Conservation (phyloP, 2,888 invertebrate genomes). For the Heterodera filipjevi region DNA sequence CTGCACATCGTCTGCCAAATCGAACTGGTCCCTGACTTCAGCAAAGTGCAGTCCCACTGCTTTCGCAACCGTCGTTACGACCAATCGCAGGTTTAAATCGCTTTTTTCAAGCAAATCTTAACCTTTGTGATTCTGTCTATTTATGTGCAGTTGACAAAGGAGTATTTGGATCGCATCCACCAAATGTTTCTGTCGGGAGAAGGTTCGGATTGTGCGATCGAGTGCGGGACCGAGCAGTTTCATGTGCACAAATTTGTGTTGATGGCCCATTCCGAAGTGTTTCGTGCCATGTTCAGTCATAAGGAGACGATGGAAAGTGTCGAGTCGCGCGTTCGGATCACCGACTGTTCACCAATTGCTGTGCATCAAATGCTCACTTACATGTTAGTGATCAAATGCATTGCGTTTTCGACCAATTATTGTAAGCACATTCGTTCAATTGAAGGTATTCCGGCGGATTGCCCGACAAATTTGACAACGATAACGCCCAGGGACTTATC, state of each 20-base stretch:
- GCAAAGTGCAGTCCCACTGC: slow-evolving; percentile 41
- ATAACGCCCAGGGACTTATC: slow-evolving; percentile 52
- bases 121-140: not conserved
- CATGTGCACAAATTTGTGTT: slow-evolving; percentile 61
- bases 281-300: slow-evolving; percentile 62
- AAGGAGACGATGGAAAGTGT: slow-evolving; percentile 46
- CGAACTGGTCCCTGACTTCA: slow-evolving; percentile 62
- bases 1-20: slow-evolving; percentile 64
- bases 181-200: slow-evolving; percentile 50
- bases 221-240: slow-evolving; percentile 47
- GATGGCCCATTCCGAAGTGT: slow-evolving; percentile 62
- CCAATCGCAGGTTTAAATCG: slow-evolving; percentile 24
- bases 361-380: slow-evolving; percentile 57
- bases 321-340: slow-evolving; percentile 41
- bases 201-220: slow-evolving; percentile 57
- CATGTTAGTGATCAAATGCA: slow-evolving; percentile 33
- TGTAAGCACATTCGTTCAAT: not conserved
- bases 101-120: not conserved
- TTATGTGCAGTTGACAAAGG: slow-evolving; percentile 42
- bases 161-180: slow-evolving; percentile 44
- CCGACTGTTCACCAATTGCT: slow-evolving; percentile 50
- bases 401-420: not conserved
- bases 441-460: slow-evolving; percentile 43
- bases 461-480: slow-evolving; percentile 44
- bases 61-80: slow-evolving; percentile 32